Conservation (phyloP, 92 coral and sea anemone species). For the Epizoanthus stellaris region DNA sequence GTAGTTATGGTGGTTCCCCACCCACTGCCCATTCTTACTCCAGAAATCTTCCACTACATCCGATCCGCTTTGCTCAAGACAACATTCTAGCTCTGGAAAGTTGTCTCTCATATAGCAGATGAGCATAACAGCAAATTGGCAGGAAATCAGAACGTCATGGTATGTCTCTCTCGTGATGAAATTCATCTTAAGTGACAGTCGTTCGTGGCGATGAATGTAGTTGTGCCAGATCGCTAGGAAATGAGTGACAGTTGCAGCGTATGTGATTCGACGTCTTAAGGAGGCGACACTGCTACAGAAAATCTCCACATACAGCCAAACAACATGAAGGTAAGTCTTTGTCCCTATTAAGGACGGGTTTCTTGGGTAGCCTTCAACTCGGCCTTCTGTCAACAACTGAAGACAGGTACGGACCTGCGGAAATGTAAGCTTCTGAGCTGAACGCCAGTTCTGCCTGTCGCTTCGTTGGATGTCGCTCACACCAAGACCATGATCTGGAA, state of each 20-base stretch:
- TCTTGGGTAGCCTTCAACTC: neutral
- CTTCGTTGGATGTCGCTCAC: too few species aligned
- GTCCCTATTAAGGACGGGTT: constrained; percentile 34
- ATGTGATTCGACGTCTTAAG: too few species aligned
- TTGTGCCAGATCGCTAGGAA: too few species aligned
- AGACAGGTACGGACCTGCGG: constrained; percentile 6
- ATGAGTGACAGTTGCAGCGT: too few species aligned
- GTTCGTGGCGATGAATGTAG: too few species aligned
- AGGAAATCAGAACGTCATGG: constrained; percentile 37
- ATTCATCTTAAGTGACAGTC: too few species aligned
- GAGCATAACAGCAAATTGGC: constrained; percentile 53
- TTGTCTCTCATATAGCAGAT: constrained; percentile 58
- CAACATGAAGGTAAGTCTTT: neutral
- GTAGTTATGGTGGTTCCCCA: constrained; percentile 75
- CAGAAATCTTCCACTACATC: constrained; percentile 58
- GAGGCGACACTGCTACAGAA: neutral
- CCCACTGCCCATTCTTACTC: constrained; percentile 70
- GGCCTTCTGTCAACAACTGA: neutral
- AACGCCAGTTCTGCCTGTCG: constrained; percentile 33
- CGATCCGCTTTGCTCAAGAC: constrained; percentile 45
- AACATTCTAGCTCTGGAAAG: constrained; percentile 46
- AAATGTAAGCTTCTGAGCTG: constrained; percentile 26
- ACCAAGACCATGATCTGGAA: neutral
- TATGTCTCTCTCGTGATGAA: constrained; percentile 1
- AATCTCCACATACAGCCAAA: constrained; percentile 2